Evolutionary conservation across 2,888 invertebrate species (phyloP).

Genomic region (Trachelus iudaicus): DNA sequence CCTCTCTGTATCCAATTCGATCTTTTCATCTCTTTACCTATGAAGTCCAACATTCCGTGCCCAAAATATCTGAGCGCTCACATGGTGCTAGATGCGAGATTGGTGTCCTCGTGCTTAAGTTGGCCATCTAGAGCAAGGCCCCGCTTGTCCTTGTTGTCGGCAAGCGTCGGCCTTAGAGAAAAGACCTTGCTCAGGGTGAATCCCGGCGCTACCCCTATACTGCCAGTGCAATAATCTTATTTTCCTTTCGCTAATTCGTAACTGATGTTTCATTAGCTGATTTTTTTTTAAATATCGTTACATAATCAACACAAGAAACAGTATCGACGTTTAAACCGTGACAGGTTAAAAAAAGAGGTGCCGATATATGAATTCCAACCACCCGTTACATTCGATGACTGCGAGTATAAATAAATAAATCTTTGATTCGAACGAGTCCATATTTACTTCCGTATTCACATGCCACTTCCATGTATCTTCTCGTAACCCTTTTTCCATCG

Average conservation of each 20-base stretch:
- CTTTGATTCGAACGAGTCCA: neutral
- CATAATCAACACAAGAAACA: neutral
- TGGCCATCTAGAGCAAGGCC: constrained; percentile 88
- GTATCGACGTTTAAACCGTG: neutral
- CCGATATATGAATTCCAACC: too few species aligned
- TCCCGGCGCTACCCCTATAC: constrained; percentile 84
- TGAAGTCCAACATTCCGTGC: constrained; percentile 29
- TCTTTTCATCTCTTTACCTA: constrained; percentile 7
- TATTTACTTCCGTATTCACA: neutral
- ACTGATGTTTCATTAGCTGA: constrained; percentile 21
- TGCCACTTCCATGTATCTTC: neutral
- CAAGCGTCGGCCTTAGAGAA: constrained; percentile 79
- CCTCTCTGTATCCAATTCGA: neutral
- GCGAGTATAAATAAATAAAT: neutral
- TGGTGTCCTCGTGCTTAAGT: constrained; percentile 89
- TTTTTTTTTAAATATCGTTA: neutral
- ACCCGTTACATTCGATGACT: neutral
- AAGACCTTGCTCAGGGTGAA: constrained; percentile 89
- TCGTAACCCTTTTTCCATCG: neutral
- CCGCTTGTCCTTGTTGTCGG: constrained; percentile 86
- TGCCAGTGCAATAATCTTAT: constrained; percentile 67
- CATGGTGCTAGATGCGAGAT: constrained; percentile 88
- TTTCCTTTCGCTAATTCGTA: constrained; percentile 50
- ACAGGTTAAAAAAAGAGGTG: neutral
- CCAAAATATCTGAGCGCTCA: constrained; percentile 68